Base-by-base conservation (phyloP, 2,113 vertebrate species). In the Equus przewalskii region DNA sequence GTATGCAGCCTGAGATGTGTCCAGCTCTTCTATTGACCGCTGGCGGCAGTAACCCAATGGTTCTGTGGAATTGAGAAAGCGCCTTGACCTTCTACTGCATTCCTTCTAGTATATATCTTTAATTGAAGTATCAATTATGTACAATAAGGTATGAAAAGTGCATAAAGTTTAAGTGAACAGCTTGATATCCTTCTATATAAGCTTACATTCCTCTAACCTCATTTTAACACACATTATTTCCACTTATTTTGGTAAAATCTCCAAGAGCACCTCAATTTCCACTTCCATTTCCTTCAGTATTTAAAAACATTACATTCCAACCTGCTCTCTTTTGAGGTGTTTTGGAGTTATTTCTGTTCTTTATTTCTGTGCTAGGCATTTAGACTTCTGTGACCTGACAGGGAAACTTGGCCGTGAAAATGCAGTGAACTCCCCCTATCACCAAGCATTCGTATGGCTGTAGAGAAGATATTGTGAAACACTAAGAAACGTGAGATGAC, bases 41-140 rank as follows among this genome's bases (percentile, higher is more conserved):
- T 3, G 16, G 5, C 0, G 3, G 15, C 14, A 60, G 18, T 33
- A 13, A 60, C 2, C 11, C 5, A 41, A 0, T 6, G 11, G n/a
- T 84, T 70, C 28, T 72, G 13, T 67, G 15, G 28, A 54, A 19
- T 21, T 16, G 9, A 79, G 56, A 89, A 58, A 80, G 0, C 41
- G 10, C 33, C 6, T 46, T 83, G 19, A 28, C 7, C 5, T 91
- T 70, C 73, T 46, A 22, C 19, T 18, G 41, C 14, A 16, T 54
- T 70, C 6, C 15, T 85, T 73, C 30, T 26, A 60, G 51, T 58
- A 15, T 10, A 24, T 46, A 12, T 24, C 80, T 56, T 78, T 65
- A 78, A 60, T 19, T 64, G 26, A 51, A 56, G 6, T n/a, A 62
- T 56, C 36, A 24, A 10, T 69, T 62, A 22, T 5, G 56, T 62